Conservation (phyloP, 2,797 vertebrate species). For the Mormyrus hasselquistii region DNA sequence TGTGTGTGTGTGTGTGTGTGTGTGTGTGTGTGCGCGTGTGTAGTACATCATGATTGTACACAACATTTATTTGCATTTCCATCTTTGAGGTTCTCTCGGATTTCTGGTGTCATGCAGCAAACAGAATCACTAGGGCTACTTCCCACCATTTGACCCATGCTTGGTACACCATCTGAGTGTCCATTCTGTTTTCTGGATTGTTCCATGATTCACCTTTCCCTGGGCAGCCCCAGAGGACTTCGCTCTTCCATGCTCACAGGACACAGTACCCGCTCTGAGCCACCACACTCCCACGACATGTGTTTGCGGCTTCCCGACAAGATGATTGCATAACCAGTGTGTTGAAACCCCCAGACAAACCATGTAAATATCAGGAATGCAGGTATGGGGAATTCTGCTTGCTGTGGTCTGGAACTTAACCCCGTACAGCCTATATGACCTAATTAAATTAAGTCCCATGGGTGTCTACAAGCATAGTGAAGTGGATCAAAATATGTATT, state of each 20-base stretch:
- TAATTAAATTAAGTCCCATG: not conserved
- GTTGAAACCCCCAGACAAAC: not conserved
- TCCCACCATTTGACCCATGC: not conserved
- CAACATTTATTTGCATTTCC: not conserved
- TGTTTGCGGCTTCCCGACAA: not conserved
- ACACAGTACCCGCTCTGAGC: not conserved
- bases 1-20: not conserved
- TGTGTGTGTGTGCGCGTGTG: not conserved
- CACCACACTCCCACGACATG: not conserved
- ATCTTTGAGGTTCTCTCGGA: not conserved
- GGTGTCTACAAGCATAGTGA: not conserved
- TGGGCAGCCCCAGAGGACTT: not conserved
- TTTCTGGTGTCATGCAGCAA: not conserved
- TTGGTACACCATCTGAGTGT: not conserved
- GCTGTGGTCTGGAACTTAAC: not conserved
- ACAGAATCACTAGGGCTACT: not conserved
- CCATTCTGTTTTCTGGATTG: not conserved
- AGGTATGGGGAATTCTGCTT: not conserved
- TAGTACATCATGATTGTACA: not conserved
- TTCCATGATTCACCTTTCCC: not conserved
- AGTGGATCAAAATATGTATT: not conserved
- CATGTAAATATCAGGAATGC: not conserved
- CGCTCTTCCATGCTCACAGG: not conserved
- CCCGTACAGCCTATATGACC: not conserved
- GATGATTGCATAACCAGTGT: not conserved